Percentiles rank a stretch among this genome's conserved stretches.
Evolutionary conservation across 2,888 invertebrate species (phyloP).

Genomic region (Watsonalla binaria): DNA sequence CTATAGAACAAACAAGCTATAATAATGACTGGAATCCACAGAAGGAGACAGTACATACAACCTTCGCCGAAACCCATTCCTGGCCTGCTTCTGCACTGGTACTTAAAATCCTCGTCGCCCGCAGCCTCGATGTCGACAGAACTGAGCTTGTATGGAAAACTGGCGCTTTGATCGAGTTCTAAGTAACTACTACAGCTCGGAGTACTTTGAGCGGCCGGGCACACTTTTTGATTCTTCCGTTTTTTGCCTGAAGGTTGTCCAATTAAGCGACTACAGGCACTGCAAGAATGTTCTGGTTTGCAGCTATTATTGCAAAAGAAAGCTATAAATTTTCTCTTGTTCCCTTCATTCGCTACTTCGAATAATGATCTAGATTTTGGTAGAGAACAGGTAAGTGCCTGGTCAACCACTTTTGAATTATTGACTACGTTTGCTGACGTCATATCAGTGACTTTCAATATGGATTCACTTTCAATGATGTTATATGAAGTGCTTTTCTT

Average conservation of each 20-base stretch:
- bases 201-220: background rate
- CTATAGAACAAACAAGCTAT: conserved; percentile 38
- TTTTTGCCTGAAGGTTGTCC: background rate
- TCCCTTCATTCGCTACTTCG: conserved; percentile 28
- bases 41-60: conserved; percentile 41
- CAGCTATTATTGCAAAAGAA: conserved; percentile 36
- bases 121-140: background rate
- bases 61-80: conserved; percentile 42
- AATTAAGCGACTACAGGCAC: background rate
- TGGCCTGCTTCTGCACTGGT: conserved; percentile 11
- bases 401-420: conserved; percentile 14
- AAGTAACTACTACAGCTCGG: background rate
- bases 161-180: background rate
- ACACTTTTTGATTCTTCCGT: background rate
- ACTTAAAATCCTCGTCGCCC: background rate
- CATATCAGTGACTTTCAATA: conserved; percentile 64
- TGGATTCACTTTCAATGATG: conserved; percentile 60
- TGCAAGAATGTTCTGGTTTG: background rate
- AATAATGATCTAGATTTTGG: conserved; percentile 40
- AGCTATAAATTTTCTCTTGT: conserved; percentile 32
- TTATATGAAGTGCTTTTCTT: conserved; percentile 56
- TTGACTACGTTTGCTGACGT: conserved; percentile 36
- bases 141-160: background rate
- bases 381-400: conserved; percentile 28
- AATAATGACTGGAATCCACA: conserved; percentile 49